Percentiles rank a stretch among this genome's conserved stretches.
Conservation (phyloP, 2,797 vertebrate species). For the Neopelma chrysocephalum region DNA sequence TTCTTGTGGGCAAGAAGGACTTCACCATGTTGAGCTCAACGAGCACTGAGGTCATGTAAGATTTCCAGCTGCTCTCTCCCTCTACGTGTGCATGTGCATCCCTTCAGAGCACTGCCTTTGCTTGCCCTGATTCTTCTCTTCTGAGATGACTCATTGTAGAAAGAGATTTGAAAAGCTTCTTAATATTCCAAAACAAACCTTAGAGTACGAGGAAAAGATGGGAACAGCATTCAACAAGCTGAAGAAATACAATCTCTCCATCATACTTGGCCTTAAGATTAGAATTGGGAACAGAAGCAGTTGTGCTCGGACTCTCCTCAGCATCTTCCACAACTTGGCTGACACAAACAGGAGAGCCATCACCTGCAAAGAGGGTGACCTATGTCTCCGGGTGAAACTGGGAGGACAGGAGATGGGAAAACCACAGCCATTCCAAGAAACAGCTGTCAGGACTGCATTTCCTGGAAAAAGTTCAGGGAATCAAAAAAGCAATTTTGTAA, state of each 20-base stretch:
- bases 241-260: not conserved
- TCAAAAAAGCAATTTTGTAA: not conserved
- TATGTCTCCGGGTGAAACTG: not conserved
- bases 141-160: not conserved
- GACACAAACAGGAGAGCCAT: not conserved
- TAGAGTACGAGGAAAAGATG: not conserved
- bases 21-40: not conserved
- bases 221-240: not conserved
- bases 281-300: not conserved
- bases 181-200: not conserved
- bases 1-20: constrained; percentile 15
- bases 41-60: not conserved
- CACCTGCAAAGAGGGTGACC: not conserved
- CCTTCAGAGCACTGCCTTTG: not conserved
- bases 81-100: not conserved
- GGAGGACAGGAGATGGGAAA: not conserved
- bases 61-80: not conserved
- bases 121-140: not conserved
- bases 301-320: not conserved
- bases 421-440: not conserved
- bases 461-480: not conserved
- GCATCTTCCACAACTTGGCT: not conserved
- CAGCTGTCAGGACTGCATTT: not conserved
- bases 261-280: not conserved
- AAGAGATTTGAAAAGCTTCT: not conserved